phyloP scores from a whole-genome alignment of 1,140 invertebrate species.

The Cotesia chilonis region DNA sequence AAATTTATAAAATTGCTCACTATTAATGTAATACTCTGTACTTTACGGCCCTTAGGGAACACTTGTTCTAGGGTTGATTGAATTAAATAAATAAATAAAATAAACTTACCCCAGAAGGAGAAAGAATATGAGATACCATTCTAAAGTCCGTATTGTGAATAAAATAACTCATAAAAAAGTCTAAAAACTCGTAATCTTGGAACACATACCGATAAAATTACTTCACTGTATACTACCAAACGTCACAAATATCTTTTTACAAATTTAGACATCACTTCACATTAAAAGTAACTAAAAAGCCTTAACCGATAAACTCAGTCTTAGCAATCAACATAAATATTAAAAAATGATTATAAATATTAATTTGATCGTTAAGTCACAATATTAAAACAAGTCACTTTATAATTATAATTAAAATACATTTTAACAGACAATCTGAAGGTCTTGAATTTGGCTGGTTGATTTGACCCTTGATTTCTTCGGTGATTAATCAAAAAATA shows the following conservation, averaged over 20 bases:
- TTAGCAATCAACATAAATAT: too few species aligned
- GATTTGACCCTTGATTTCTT: background rate
- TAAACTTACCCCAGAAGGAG: constrained; percentile 49
- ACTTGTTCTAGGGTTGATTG: too few species aligned
- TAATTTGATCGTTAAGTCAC: too few species aligned
- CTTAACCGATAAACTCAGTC: too few species aligned
- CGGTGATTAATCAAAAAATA: background rate
- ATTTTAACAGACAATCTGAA: background rate
- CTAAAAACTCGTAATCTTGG: constrained; percentile 30
- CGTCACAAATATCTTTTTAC: too few species aligned
- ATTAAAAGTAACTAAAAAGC: too few species aligned
- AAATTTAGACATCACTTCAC: too few species aligned
- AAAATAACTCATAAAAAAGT: constrained; percentile 56
- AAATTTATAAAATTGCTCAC: too few species aligned
- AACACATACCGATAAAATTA: background rate
- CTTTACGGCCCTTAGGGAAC: too few species aligned
- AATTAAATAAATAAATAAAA: constrained; percentile 32
- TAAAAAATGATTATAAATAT: too few species aligned
- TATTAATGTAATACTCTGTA: too few species aligned
- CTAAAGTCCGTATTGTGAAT: constrained; percentile 44
- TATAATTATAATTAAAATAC: background rate
- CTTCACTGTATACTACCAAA: background rate
- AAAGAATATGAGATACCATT: constrained; percentile 57
- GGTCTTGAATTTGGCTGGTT: background rate
- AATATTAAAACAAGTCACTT: background rate